Evolutionary conservation across 2,888 invertebrate genomes (phyloP).

Genomic region (Coenonympha arcania): DNA sequence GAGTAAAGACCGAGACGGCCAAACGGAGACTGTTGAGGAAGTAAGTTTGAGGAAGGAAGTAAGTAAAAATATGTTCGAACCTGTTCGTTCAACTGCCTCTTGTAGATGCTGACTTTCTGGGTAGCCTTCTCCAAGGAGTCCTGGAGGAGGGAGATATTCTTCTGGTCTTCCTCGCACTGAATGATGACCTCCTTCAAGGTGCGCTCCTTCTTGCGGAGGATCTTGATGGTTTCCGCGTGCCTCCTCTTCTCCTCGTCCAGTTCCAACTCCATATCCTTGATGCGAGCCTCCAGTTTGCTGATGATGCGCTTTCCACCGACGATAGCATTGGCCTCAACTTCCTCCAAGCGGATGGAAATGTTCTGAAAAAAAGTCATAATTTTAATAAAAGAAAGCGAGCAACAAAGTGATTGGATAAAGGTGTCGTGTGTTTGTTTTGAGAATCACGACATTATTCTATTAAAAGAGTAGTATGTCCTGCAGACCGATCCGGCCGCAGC

Average conservation of each 20-base stretch:
- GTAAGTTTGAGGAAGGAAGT: not conserved
- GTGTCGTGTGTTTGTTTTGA: too few species aligned
- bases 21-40: too few species aligned
- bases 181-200: constrained; percentile 96
- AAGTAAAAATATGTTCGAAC: constrained; percentile 51
- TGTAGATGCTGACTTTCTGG: constrained; percentile 93
- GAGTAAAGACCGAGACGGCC: too few species aligned
- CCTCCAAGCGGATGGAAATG: constrained; percentile 92
- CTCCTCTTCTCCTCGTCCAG: constrained; percentile 97
- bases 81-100: constrained; percentile 95
- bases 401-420: too few species aligned
- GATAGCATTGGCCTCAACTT: constrained; percentile 97
- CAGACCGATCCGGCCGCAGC: too few species aligned
- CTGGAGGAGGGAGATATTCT: constrained; percentile 93
- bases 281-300: constrained; percentile 96
- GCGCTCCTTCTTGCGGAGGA: constrained; percentile 98
- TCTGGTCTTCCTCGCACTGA: constrained; percentile 97
- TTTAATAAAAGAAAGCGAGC: too few species aligned
- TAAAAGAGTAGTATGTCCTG: too few species aligned
- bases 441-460: too few species aligned
- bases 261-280: constrained; percentile 95
- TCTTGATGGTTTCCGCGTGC: constrained; percentile 97
- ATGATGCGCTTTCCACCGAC: constrained; percentile 97
- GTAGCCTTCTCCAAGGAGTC: constrained; percentile 89
- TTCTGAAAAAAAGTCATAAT: constrained; percentile 73